Evolutionary conservation across 2,113 vertebrate species (phyloP).

Genomic region (Otolemur garnettii): DNA sequence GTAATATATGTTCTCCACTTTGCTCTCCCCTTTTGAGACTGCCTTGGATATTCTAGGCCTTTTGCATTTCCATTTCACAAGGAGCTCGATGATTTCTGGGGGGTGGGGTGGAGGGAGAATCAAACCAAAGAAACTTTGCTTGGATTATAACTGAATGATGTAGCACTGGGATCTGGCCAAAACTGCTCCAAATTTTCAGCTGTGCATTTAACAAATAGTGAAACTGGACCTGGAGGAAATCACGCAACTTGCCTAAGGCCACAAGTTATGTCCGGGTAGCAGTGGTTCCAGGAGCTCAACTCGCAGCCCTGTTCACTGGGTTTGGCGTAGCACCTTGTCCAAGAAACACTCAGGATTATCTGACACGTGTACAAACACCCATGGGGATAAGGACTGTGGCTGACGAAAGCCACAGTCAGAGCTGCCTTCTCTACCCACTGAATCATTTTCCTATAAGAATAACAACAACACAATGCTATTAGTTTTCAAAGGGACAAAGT

Average conservation of each 20-base stretch:
- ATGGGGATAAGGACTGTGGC: not conserved
- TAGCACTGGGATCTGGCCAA: not conserved
- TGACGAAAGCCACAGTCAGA: slow-evolving; percentile 36
- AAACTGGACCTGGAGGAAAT: not conserved
- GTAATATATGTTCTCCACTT: not conserved
- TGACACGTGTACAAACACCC: not conserved
- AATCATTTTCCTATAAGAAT: slow-evolving; percentile 42
- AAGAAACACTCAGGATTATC: not conserved
- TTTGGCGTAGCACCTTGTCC: not conserved
- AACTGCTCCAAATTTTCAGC: slow-evolving; percentile 27
- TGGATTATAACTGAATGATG: not conserved
- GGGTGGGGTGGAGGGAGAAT: not conserved
- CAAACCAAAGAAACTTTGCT: not conserved
- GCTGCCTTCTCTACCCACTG: not conserved
- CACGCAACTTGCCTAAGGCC: not conserved
- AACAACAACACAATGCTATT: slow-evolving; percentile 36
- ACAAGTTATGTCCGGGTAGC: not conserved
- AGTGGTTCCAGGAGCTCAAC: not conserved
- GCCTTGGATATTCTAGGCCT: not conserved
- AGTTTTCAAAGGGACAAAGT: slow-evolving; percentile 62
- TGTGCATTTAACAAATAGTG: not conserved
- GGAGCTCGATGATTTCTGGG: not conserved
- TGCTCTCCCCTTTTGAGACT: slow-evolving; percentile 23
- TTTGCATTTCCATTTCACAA: slow-evolving; percentile 45
- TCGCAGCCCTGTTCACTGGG: not conserved